Base-by-base conservation (phyloP, 1,140 invertebrate genomes). In the Drosophila sproati region DNA sequence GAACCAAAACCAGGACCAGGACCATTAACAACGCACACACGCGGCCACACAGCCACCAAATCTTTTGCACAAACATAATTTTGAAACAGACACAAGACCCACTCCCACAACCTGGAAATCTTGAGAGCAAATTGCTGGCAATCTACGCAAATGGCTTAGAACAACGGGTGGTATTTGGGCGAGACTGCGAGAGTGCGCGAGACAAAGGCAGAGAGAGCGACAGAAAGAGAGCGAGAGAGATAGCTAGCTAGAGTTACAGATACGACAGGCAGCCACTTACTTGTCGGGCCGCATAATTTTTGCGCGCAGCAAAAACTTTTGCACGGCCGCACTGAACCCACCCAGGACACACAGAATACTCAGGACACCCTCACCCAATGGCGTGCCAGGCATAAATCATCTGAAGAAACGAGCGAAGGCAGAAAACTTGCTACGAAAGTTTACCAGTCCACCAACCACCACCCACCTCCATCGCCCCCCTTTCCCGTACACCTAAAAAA, bases 41-140 rank as follows among this genome's bases (percentile, higher is more conserved):
- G 55, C 37, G 20, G 1, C 48, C 39, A 43, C 8, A 41, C 29
- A 64, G 47, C 32, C 74, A 43, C 68, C 75, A 90, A 90, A 90
- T 91, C 87, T 91, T 90, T 87, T 77, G 87, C 82, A 87, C 83
- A 90, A 91, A 90, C 87, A 90, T 90, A 90, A 90, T 90, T 90
- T 90, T 82, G 87, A 90, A 80, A 87, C 87, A 86, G 80, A 90
- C 82, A 91, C 87, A 91, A 79, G 82, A 80, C 54, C 5, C 43
- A 51, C 8, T 34, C 28, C 1, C 55, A 32, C 80, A 71, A 89
- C 83, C 89, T 80, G 67, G 73, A 91, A 83, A 91, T 91, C 87
- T 91, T 77, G 71, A 76, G 80, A 83, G 87, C 87, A 91, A 91
- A 91, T 91, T 91, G 87, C 87, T 80, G 87, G 82, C 87, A 91